Conservation (phyloP, 92 coral and sea anemone species). For the Palythoa heliodiscus region DNA sequence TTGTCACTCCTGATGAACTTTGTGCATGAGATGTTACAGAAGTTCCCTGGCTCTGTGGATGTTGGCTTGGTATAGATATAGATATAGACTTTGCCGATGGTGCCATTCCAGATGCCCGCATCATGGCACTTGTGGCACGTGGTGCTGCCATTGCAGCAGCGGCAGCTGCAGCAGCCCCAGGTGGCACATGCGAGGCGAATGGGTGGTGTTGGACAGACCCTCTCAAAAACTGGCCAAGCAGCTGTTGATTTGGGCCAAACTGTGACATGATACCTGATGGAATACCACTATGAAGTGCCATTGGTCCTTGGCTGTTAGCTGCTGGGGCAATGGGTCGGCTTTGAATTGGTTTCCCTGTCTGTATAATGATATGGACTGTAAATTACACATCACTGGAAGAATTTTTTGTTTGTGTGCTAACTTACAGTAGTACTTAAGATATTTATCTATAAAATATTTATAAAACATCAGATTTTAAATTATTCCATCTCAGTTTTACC, state of each 20-base stretch:
- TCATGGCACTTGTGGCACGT: constrained; percentile 40
- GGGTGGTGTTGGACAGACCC: constrained; percentile 59
- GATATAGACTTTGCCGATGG: constrained; percentile 9
- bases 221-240: constrained; percentile 40
- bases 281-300: constrained; percentile 52
- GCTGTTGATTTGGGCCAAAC: constrained; percentile 29
- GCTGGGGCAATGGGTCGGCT: constrained; percentile 99
- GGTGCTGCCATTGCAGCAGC: constrained; percentile 84
- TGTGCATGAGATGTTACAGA: constrained; percentile 23
- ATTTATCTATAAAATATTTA: too few species aligned
- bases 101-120: constrained; percentile 35
- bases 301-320: constrained; percentile 61
- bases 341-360: constrained; percentile 77
- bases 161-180: constrained; percentile 87
- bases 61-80: constrained; percentile 22
- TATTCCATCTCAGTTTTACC: too few species aligned
- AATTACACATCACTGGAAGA: not conserved
- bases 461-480: too few species aligned
- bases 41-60: constrained; percentile 31
- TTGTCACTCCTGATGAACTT: not conserved
- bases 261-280: constrained; percentile 41
- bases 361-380: not conserved
- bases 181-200: constrained; percentile 77
- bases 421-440: too few species aligned
- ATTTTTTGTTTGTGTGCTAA: too few species aligned